Percentiles rank a stretch among this genome's conserved stretches.
These are phyloP conservation scores for Pteropus alecto DNA, from an alignment of 2,113 vertebrate species.

Conservation along the genomic window DNA sequence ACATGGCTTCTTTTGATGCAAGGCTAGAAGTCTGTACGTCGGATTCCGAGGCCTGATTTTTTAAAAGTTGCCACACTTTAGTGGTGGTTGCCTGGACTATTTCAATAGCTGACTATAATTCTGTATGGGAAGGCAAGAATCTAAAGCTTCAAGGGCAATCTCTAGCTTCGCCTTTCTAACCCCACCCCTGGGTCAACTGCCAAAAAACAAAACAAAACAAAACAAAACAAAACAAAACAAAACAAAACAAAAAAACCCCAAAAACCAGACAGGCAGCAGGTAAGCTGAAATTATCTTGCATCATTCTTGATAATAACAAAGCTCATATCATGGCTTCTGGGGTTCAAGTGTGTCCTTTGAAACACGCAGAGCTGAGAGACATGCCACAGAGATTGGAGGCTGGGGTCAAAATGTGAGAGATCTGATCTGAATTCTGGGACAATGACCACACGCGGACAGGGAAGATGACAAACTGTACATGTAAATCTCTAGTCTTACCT, in stretches of 20 bases:
- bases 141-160: not conserved
- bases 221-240: not conserved
- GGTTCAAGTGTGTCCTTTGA: not conserved
- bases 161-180: not conserved
- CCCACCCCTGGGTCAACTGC: not conserved
- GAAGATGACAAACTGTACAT: not conserved
- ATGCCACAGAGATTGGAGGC: not conserved
- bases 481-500: not conserved
- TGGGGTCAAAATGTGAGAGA: not conserved
- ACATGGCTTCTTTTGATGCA: not conserved
- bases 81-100: not conserved
- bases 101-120: not conserved
- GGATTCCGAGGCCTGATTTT: not conserved
- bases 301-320: not conserved
- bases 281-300: not conserved
- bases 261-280: not conserved
- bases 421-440: not conserved
- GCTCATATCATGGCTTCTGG: not conserved
- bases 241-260: too few species aligned
- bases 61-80: not conserved
- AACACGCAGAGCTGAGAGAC: not conserved
- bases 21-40: not conserved
- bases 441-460: not conserved
- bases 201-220: not conserved
- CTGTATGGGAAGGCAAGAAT: conserved; percentile 1